A percentile compares a stretch with the other conserved stretches of the same genome.
These are phyloP conservation scores for Flabesymbios commensalis DNA, from an alignment of 2,888 invertebrate genomes.

Conservation along the genomic window DNA sequence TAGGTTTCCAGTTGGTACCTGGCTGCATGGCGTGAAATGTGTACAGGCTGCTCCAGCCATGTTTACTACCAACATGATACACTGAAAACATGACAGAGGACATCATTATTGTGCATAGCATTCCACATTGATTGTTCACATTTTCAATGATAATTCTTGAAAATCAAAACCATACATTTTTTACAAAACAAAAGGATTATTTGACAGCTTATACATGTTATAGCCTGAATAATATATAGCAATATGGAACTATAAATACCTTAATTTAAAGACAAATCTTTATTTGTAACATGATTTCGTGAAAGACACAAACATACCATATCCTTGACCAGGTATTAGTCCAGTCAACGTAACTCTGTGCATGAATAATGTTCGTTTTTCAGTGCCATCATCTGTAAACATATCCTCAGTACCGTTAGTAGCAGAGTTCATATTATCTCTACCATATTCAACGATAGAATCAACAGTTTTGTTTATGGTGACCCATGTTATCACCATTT, in stretches of 20 bases:
- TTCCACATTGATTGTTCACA: neutral
- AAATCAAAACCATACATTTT: too few relatives aligned
- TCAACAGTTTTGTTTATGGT: slow-evolving; percentile 41
- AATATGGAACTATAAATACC: too few relatives aligned
- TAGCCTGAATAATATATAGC: too few relatives aligned
- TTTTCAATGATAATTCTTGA: too few relatives aligned
- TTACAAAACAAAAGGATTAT: too few relatives aligned
- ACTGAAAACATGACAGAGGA: too few relatives aligned
- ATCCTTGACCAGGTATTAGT: slow-evolving; percentile 43
- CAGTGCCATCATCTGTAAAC: slow-evolving; percentile 51
- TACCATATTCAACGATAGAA: slow-evolving; percentile 42
- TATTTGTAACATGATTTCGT: too few relatives aligned
- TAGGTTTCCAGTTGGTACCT: slow-evolving; percentile 74
- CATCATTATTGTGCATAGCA: neutral
- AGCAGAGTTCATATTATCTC: slow-evolving; percentile 2
- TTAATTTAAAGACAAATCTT: too few relatives aligned
- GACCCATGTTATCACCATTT: slow-evolving; percentile 54
- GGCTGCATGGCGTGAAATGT: slow-evolving; percentile 75
- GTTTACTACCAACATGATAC: slow-evolving; percentile 56
- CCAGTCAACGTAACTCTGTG: slow-evolving; percentile 46
- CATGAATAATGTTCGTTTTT: slow-evolving; percentile 45
- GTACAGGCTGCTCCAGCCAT: slow-evolving; percentile 82
- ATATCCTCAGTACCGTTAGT: slow-evolving; percentile 40
- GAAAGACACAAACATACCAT: slow-evolving; percentile 39
- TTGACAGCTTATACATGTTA: too few relatives aligned